These are phyloP conservation scores for Parochlus steinenii DNA, from an alignment of 2,888 invertebrate genomes.

Conservation along the genomic window DNA sequence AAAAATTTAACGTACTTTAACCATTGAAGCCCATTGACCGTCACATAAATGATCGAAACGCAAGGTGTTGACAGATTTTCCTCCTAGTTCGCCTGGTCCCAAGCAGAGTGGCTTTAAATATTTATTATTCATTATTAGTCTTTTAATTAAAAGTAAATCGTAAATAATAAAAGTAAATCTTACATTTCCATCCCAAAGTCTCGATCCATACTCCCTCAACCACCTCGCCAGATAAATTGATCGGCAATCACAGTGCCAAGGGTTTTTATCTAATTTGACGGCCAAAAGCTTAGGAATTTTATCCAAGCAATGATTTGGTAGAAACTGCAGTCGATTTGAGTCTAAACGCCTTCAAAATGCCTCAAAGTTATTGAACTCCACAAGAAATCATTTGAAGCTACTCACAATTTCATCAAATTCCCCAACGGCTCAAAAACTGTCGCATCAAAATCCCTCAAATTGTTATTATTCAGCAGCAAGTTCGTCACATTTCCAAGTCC, in stretches of 20 bases:
- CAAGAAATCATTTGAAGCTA: conserved; percentile 19
- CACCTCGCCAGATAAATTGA: conserved; percentile 46
- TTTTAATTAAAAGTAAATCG: no score
- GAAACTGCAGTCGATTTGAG: conserved; percentile 42
- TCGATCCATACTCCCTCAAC: conserved; percentile 32
- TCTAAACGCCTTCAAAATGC: conserved; percentile 34
- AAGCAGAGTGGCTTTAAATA: conserved; percentile 35
- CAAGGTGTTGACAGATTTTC: conserved; percentile 29
- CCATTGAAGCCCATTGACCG: conserved; percentile 56
- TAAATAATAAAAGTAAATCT: no score
- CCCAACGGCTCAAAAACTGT: conserved; percentile 29
- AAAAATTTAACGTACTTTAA: no score
- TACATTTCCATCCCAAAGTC: conserved; percentile 31
- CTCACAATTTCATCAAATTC: conserved; percentile 35
- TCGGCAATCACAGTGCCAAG: conserved; percentile 46
- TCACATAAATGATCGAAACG: conserved; percentile 49
- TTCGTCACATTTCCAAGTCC: conserved; percentile 33
- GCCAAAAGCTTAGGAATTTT: conserved; percentile 36
- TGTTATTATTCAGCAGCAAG: conserved; percentile 43
- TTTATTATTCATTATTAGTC: no score
- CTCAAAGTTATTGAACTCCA: conserved; percentile 20
- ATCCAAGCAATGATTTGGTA: conserved; percentile 43
- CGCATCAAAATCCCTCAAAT: conserved; percentile 31
- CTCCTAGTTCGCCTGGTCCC: conserved; percentile 35
- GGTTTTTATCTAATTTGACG: conserved; percentile 43